Conservation (phyloP, 2,888 invertebrate species). For the Erpobdella octoculata region DNA sequence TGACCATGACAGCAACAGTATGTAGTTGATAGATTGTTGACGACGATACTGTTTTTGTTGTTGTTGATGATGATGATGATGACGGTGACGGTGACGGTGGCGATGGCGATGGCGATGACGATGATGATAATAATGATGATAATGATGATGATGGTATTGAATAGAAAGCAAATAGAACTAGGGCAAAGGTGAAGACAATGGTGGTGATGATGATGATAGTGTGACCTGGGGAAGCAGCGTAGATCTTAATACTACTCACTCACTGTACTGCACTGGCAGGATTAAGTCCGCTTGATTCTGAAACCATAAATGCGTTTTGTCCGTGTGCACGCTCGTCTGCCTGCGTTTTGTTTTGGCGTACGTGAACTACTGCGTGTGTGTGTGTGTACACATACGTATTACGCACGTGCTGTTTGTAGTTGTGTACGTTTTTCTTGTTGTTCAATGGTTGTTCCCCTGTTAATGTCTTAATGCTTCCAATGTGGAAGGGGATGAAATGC, state of each 20-base stretch:
- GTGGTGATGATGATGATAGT: constrained; percentile 18
- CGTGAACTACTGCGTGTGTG: not conserved
- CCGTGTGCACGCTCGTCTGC: not conserved
- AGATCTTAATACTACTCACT: constrained; percentile 11
- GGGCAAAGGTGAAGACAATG: not conserved
- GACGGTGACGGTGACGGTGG: constrained; percentile 14
- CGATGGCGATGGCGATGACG: constrained; percentile 8
- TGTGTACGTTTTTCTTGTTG: too few relatives aligned
- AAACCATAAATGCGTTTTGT: constrained; percentile 4
- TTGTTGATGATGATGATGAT: constrained; percentile 8
- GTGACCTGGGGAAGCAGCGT: constrained; percentile 31
- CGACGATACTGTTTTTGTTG: not conserved
- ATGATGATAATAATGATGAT: constrained; percentile 9
- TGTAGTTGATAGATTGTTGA: constrained; percentile 4
- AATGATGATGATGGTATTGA: not conserved
- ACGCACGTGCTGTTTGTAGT: too few relatives aligned
- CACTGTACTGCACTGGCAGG: not conserved
- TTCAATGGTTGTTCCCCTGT: too few relatives aligned
- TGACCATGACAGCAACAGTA: not conserved
- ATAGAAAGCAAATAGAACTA: not conserved
- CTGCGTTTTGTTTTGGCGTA: not conserved
- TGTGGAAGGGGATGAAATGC: too few relatives aligned
- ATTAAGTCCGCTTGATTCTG: constrained; percentile 19
- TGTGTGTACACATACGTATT: constrained; percentile 2
- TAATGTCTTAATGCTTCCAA: too few relatives aligned